Base-by-base conservation (phyloP, 2,113 vertebrate genomes). In the Okapia johnstoni region DNA sequence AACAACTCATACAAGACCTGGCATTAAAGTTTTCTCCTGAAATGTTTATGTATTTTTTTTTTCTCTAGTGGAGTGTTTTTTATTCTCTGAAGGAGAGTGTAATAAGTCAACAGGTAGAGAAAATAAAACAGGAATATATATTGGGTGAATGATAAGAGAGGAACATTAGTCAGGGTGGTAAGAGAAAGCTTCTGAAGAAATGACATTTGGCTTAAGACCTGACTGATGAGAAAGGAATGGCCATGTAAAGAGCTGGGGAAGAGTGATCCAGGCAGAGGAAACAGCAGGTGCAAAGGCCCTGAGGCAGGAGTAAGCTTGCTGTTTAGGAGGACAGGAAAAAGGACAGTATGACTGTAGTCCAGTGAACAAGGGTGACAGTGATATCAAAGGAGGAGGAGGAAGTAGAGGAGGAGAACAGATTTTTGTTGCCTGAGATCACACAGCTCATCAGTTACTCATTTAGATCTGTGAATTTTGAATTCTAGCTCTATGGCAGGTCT, bases 121-220 rank as follows among this genome's bases (percentile, higher is more conserved):
- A 88, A 57, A 60, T 94, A 81, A 85, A 85, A 76, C 8, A 80
- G 66, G 46, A 85, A 50, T 43, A 52, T 2, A 26, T 54, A 30
- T 26, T 57, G 28, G 60, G 16, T 95, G 50, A 95, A 87, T 83
- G 36, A 58, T 60, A 36, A 61, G 26, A 33, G 26, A 93, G 80
- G 80, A 91, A 57, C 9, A 48, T 90, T 77, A 93, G 19, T 48
- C 52, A 73, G 21, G 5, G 46, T 95, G 30, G 19, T 60, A 52
- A 83, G 86, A 88, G 81, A 93, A 96, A 61, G n/a, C 25, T n/a
- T 95, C 81, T 84, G 30, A 79, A 84, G 50, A 91, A 96, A 95
- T 55, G 48, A 88, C 46, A 61, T 66, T 95, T 95, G 33, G 28
- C n/a, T 50, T 85, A 88, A 57, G 63, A 33, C 11, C 66, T 60